Evolutionary conservation across 2,797 vertebrate species (phyloP), one percentile per base, ranked within the genome.

Genomic region (Serranus cabrilla): DNA sequence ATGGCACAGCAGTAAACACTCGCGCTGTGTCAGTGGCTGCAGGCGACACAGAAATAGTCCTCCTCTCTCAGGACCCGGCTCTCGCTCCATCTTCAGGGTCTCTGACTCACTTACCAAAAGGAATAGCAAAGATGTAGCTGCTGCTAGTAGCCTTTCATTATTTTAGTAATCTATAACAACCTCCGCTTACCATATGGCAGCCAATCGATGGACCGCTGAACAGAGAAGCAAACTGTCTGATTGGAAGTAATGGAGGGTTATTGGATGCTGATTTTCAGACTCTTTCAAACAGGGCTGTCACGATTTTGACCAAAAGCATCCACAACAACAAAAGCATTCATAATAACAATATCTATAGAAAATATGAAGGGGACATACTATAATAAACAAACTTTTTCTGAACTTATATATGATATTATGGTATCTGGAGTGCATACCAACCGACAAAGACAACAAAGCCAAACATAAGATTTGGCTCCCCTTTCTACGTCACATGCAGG

Each of bases 31-130:
- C 91, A 90, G 84, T 90, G 89, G 91, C 93, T 91, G 83, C 86
- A 75, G 93, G 93, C 91, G 82, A 93, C 89, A 87, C 92, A 88
- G 82, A 94, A 95, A 94, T 91, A 94, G 92, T 89, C 87, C 85
- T 89, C 81, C 49, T 89, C 89, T 91, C 87, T 63, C 80, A 83
- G 84, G 91, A 85, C 86, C 82, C 16, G 71, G 75, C 85, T 84
- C 74, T 67, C 67, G 51, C 85, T 93, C 81, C 85, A 82, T 91
- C 91, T 92, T 87, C 82, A 71, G 87, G 87, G 87, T 89, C 86
- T 84, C 81, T 90, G 88, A 91, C 81, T 92, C 88, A 93, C 86
- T 54, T 82, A 86, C 80, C 80, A 75, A 86, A 34, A 84, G 80
- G 74, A 87, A 81, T 65, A 81, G 78, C 76, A 71, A 73, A 34